Evolutionary conservation across 2,113 vertebrate genomes (phyloP), one percentile per base, ranked within the genome.

Genomic region (Glaucidium brasilianum): DNA sequence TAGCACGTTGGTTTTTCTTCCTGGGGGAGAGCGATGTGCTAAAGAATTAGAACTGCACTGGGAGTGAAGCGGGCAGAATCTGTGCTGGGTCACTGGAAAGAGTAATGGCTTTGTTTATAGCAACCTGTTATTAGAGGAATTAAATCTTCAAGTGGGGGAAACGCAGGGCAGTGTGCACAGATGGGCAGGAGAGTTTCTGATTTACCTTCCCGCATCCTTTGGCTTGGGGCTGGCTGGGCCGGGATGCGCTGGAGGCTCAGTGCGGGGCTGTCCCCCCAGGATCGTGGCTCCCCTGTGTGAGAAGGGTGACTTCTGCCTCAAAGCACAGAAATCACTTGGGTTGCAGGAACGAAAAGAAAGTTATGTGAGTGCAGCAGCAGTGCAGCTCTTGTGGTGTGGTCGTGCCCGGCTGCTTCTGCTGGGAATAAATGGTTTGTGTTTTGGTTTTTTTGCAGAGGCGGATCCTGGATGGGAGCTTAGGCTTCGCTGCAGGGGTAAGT

Each of bases 401-500:
- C 9, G 18, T 12, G 0, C 49, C 35, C 9, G 1, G 9, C 47
- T 69, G 35, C 66, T 27, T 17, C 43, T 58, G 34, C 87, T 4
- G 5, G 19, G 5, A 12, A 1, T 43, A 49, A 75, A 47, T 22
- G 37, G n/a, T 45, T 45, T 94, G 91, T 94, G 85, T 59, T 90
- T 94, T 37, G 10, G 16, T 85, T 92, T 34, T 15, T 89, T 96
- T 98, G 56, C 97, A 99, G 99, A 99, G 99, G 95, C 98, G 97
- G 85, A 98, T 99, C 90, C 97, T 99, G 55, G 99, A 99, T 97
- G 99, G 99, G 83, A 99, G 99, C 96, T 98, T 99, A 67, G 99
- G 99, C 83, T 99, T 99, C 41, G 99, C 99, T 1, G 99, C 99
- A 1, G 99, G 99, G 99, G 99, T 99, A 87, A 99, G 98, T 98